Base-by-base conservation (phyloP, 1,140 invertebrate species). In the Xylocopa sonorina region DNA sequence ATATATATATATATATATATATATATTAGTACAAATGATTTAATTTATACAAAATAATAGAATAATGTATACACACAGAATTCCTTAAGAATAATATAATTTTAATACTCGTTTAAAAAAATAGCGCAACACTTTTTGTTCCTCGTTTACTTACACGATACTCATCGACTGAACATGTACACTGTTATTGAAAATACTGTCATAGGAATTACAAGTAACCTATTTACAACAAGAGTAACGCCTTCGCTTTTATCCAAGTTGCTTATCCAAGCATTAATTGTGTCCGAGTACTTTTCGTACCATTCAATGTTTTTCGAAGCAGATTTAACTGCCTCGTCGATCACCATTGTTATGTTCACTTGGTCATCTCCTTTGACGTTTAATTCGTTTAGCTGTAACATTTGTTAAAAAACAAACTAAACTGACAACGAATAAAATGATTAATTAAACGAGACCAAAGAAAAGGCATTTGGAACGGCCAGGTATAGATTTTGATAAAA, bases 361-460 rank as follows among this genome's bases (percentile, higher is more conserved):
- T 29, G 2, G 2, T 27, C 1, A 0, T 0, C 14, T 10, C n/a
- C 12, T 24, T 48, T 51, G 14, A 1, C 14, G 9, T 48, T 46
- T 12, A 87, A 87, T 5, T 38, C 0, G 5, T 24, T n/a, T 2
- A 85, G 12, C 86, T 87, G 57, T 0, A 84, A 76, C 4, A 48
- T 32, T 50, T 21, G 48, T 58, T 21, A 18, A 67, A 53, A 18
- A 29, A 55, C 34, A 38, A 10, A 43, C 32, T 27, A 16, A 63
- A 24, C 43, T n/a, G n/a, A n/a, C n/a, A n/a, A n/a, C n/a, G n/a
- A n/a, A n/a, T n/a, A n/a, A n/a, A n/a, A n/a, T n/a, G n/a, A n/a
- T n/a, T n/a, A n/a, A n/a, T n/a, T n/a, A n/a, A n/a, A n/a, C n/a
- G n/a, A n/a, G n/a, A n/a, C n/a, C n/a, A n/a, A n/a, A n/a, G n/a